These are phyloP conservation scores for Hypanus sabinus DNA, from an alignment of 2,113 vertebrate species.

Conservation along the genomic window DNA sequence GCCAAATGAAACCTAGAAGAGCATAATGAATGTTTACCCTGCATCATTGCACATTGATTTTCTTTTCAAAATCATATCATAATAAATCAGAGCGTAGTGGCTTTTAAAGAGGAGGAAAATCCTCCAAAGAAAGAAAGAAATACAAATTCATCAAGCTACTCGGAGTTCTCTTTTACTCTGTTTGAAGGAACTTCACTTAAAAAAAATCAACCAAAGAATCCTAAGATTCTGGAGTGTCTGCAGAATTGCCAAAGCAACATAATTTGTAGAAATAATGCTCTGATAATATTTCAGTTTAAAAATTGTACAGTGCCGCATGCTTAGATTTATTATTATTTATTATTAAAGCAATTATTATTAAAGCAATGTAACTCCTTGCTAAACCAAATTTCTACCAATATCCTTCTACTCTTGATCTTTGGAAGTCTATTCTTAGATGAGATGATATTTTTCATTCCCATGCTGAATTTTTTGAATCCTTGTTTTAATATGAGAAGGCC, in stretches of 20 bases:
- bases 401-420: not conserved
- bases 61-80: not conserved
- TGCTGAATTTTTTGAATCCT: not conserved
- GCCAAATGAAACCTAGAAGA: not conserved
- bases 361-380: not conserved
- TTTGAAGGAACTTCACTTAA: too few relatives aligned
- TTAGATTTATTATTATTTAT: not conserved
- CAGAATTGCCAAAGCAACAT: too few relatives aligned
- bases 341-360: too few relatives aligned
- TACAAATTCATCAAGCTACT: not conserved
- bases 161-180: not conserved
- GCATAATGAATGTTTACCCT: not conserved
- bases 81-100: not conserved
- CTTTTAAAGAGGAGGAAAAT: not conserved
- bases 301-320: not conserved
- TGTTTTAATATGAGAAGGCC: not conserved
- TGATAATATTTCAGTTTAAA: not conserved
- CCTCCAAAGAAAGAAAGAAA: not conserved
- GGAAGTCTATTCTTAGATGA: not conserved
- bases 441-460: not conserved
- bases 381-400: not conserved
- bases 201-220: too few relatives aligned
- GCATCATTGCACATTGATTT: not conserved
- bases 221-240: not conserved
- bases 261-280: not conserved